Conservation (phyloP, 2,888 invertebrate species). For the Nycteola revayana region DNA sequence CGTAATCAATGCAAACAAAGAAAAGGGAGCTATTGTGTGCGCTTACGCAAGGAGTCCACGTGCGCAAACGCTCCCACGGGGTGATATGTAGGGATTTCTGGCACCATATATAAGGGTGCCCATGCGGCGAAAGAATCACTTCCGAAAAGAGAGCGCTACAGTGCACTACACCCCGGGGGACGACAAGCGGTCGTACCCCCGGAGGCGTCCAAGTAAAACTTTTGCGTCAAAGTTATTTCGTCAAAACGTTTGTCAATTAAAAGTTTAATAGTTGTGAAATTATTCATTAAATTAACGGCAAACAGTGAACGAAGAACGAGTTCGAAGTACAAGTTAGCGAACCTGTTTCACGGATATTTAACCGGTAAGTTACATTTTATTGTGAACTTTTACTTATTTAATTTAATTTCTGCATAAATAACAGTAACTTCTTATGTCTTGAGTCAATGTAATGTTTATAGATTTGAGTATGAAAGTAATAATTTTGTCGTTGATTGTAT, state of each 20-base stretch:
- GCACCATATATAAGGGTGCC: conserved; percentile 61
- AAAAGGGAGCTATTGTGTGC: conserved; percentile 71
- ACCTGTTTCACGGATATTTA: conserved; percentile 22
- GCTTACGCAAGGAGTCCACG: conserved; percentile 73
- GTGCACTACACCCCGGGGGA: conserved; percentile 61
- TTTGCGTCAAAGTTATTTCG: conserved; percentile 37
- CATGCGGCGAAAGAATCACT: conserved; percentile 49
- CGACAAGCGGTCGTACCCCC: conserved; percentile 48
- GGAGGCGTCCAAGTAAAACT: conserved; percentile 34
- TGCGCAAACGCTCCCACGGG: conserved; percentile 74
- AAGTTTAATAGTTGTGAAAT: conserved; percentile 51
- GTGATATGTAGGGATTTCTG: conserved; percentile 52
- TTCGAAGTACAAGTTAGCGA: conserved; percentile 18
- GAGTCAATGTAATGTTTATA: too few species aligned
- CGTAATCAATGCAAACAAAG: conserved; percentile 68
- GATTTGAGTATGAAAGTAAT: too few species aligned
- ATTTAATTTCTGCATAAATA: too few species aligned
- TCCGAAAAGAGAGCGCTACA: conserved; percentile 53
- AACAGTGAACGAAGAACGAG: conserved; percentile 37
- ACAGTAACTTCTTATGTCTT: too few species aligned
- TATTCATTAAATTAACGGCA: conserved; percentile 50
- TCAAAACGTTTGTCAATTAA: conserved; percentile 46
- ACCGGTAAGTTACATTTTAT: conserved; percentile 19
- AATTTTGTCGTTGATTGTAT: too few species aligned
- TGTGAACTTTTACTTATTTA: too few species aligned